Percentiles rank a stretch among this genome's conserved stretches.
Conservation (phyloP, 1,140 invertebrate genomes). For the Helicoverpa armigera region DNA sequence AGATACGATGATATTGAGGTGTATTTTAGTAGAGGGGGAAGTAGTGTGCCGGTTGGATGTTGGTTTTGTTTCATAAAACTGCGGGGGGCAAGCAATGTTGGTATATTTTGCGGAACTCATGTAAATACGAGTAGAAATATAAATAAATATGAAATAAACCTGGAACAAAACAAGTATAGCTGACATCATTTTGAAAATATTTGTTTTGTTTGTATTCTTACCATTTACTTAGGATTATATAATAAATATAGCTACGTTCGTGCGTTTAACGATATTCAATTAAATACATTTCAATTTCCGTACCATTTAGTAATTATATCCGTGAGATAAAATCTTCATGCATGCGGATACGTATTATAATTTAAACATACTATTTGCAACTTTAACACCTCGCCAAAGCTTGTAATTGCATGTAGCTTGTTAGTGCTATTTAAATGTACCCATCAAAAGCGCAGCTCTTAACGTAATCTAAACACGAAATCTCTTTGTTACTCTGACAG, state of each 20-base stretch:
- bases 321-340: not conserved
- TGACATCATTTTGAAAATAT: too few species aligned
- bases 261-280: too few species aligned
- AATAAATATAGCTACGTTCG: too few species aligned
- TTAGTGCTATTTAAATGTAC: slow-evolving; percentile 14
- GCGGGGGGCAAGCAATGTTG: slow-evolving; percentile 1
- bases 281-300: too few species aligned
- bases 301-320: too few species aligned
- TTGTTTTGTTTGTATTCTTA: too few species aligned
- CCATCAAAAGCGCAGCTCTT: slow-evolving; percentile 34
- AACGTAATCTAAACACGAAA: slow-evolving; percentile 45
- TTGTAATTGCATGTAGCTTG: slow-evolving; percentile 11
- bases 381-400: not conserved
- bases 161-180: too few species aligned
- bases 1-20: slow-evolving; percentile 48
- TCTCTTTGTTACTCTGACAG: slow-evolving; percentile 44
- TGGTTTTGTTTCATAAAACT: slow-evolving; percentile 27
- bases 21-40: slow-evolving; percentile 47
- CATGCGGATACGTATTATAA: not conserved
- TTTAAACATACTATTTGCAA: not conserved
- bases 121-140: not conserved
- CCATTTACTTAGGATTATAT: too few species aligned
- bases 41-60: slow-evolving; percentile 8
- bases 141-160: too few species aligned
- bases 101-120: slow-evolving; percentile 9